phyloP scores from a whole-genome alignment of 2,888 invertebrate genomes.

The Trissonchulus latispiculum region DNA sequence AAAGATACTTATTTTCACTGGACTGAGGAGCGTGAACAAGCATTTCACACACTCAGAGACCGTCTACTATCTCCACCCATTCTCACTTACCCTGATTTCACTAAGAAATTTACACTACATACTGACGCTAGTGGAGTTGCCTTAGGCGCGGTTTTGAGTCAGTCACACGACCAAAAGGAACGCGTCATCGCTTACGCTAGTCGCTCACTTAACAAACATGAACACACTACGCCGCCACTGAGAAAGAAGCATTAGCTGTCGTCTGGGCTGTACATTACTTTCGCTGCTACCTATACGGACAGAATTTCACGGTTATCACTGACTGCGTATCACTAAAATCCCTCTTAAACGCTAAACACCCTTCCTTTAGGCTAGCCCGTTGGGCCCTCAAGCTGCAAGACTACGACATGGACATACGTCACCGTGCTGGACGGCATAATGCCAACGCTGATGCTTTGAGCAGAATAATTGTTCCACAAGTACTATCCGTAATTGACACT shows the following conservation, averaged over 20 bases:
- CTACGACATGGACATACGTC: constrained; percentile 41
- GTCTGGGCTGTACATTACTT: constrained; percentile 44
- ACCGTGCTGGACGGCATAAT: constrained; percentile 44
- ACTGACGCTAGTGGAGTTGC: constrained; percentile 35
- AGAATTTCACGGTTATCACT: constrained; percentile 39
- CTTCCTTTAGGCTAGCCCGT: constrained; percentile 45
- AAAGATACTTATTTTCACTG: constrained; percentile 23
- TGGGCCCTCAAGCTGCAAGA: constrained; percentile 46
- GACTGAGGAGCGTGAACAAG: too few relatives aligned
- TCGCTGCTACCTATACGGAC: constrained; percentile 44
- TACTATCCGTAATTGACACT: too few relatives aligned
- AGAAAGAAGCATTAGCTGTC: constrained; percentile 42
- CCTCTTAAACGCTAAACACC: constrained; percentile 45
- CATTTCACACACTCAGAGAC: too few relatives aligned
- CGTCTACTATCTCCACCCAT: constrained; percentile 23
- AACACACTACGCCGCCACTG: constrained; percentile 43
- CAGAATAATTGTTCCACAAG: too few relatives aligned
- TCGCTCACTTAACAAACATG: constrained; percentile 34
- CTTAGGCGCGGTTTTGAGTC: constrained; percentile 33
- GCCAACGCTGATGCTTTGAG: constrained; percentile 44
- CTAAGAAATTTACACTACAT: constrained; percentile 31
- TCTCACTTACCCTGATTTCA: constrained; percentile 31
- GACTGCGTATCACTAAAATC: constrained; percentile 49
- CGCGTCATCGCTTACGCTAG: constrained; percentile 30
- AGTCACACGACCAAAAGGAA: constrained; percentile 26